Conservation (phyloP, 1,140 invertebrate genomes). For the Bombus pascuorum region DNA sequence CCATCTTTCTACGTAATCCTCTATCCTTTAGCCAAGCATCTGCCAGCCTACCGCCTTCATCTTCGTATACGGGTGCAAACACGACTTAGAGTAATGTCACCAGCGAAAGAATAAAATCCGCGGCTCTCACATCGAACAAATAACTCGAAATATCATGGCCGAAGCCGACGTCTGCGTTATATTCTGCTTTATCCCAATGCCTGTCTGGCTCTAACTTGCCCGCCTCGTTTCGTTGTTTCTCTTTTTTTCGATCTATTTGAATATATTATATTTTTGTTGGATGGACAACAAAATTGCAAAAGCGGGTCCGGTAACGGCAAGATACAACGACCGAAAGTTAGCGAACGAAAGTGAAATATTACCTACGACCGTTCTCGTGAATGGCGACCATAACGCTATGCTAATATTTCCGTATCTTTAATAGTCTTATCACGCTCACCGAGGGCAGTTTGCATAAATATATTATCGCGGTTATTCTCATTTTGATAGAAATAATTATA, state of each 20-base stretch:
- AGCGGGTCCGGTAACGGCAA: background rate
- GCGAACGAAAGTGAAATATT: background rate
- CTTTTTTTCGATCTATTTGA: slow-evolving; percentile 8
- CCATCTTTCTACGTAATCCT: slow-evolving; percentile 20
- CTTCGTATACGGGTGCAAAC: slow-evolving; percentile 70
- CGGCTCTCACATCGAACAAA: slow-evolving; percentile 70
- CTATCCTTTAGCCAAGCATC: slow-evolving; percentile 12
- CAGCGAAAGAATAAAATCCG: slow-evolving; percentile 74
- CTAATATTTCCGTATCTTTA: background rate
- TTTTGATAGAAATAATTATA: background rate
- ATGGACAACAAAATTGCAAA: background rate
- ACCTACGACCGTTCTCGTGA: background rate
- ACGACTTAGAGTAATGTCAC: slow-evolving; percentile 76
- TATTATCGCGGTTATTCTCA: background rate
- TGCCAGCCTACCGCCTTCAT: slow-evolving; percentile 30
- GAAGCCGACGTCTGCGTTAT: slow-evolving; percentile 34
- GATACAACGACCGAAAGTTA: background rate
- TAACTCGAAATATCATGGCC: slow-evolving; percentile 65
- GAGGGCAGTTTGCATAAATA: background rate
- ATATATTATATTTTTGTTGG: background rate
- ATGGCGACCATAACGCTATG: too few species aligned
- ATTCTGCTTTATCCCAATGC: slow-evolving; percentile 9
- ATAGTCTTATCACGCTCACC: background rate
- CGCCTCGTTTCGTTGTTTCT: background rate
- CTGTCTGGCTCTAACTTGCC: background rate